Percentiles rank a stretch among this genome's conserved stretches.
phyloP scores from a whole-genome alignment of 1,140 invertebrate species.

The Sitobion miscanthi region DNA sequence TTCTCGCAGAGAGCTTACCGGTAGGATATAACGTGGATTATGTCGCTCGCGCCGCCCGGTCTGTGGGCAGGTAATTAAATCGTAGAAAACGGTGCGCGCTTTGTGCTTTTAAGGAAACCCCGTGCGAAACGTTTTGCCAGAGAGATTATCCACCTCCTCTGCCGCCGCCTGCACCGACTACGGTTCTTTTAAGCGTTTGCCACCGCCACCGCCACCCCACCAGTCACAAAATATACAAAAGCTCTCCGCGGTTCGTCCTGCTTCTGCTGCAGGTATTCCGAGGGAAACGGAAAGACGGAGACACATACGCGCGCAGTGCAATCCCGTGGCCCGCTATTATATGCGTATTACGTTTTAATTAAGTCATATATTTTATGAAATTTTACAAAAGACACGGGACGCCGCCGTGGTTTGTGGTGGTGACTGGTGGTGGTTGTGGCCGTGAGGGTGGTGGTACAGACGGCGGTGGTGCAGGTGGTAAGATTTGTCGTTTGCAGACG shows the following conservation, averaged over 20 bases:
- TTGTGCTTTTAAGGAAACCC: slow-evolving; percentile 51
- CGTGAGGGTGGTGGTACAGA: too few species aligned
- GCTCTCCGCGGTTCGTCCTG: not conserved
- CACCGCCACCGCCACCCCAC: not conserved
- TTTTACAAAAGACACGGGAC: not conserved
- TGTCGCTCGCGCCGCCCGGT: slow-evolving; percentile 41
- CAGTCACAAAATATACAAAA: slow-evolving; percentile 5
- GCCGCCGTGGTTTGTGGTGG: not conserved
- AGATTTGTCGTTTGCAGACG: not conserved
- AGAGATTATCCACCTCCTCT: slow-evolving; percentile 30
- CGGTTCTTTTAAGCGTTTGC: slow-evolving; percentile 20
- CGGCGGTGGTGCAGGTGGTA: not conserved
- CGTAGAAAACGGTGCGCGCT: slow-evolving; percentile 46
- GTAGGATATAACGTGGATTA: slow-evolving; percentile 34
- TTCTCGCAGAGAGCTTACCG: slow-evolving; percentile 21
- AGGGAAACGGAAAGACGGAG: not conserved
- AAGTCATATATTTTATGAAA: not conserved
- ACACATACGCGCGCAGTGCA: not conserved
- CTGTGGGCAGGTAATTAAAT: slow-evolving; percentile 52
- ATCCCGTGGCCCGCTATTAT: too few species aligned
- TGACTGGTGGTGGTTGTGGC: too few species aligned
- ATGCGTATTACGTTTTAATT: slow-evolving; percentile 24
- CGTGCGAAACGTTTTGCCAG: slow-evolving; percentile 39
- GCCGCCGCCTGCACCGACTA: not conserved
- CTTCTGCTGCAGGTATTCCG: not conserved